Evolutionary conservation across 2,888 invertebrate genomes (phyloP).

Genomic region (Julus scandinavius): DNA sequence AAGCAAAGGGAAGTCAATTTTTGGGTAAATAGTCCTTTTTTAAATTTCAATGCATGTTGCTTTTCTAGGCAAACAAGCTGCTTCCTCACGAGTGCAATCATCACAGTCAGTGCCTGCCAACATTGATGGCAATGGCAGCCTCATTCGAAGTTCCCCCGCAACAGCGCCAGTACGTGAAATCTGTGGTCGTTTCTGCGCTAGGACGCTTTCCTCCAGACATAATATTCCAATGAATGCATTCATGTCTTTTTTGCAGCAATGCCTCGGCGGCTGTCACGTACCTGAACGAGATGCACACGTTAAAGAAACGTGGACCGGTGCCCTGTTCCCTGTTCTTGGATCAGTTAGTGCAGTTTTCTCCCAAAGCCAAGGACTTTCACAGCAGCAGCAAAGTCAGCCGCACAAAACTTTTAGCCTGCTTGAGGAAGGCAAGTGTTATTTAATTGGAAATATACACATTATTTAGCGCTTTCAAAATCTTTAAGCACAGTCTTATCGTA

Average conservation of each 20-base stretch:
- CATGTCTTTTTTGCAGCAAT: slow-evolving; percentile 64
- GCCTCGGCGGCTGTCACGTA: slow-evolving; percentile 66
- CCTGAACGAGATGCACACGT: slow-evolving; percentile 64
- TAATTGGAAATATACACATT: background rate
- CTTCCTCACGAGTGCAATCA: slow-evolving; percentile 88
- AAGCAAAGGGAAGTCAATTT: background rate
- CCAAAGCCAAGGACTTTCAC: slow-evolving; percentile 64
- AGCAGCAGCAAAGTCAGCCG: slow-evolving; percentile 17
- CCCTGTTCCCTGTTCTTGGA: slow-evolving; percentile 65
- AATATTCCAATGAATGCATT: slow-evolving; percentile 44
- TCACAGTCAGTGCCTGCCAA: slow-evolving; percentile 84
- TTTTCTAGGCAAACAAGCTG: slow-evolving; percentile 70
- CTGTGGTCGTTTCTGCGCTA: background rate
- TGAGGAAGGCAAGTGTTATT: slow-evolving; percentile 41
- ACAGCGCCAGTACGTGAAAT: slow-evolving; percentile 55
- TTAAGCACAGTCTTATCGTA: background rate
- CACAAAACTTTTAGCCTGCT: slow-evolving; percentile 46
- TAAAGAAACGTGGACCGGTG: slow-evolving; percentile 66
- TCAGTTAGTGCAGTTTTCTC: slow-evolving; percentile 61
- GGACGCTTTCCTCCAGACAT: background rate
- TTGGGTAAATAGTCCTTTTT: background rate
- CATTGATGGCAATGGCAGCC: slow-evolving; percentile 82
- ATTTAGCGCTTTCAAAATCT: background rate
- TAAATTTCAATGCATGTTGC: slow-evolving; percentile 8
- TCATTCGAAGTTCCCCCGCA: slow-evolving; percentile 59